phyloP scores from a whole-genome alignment of 2,113 vertebrate species.

The Daphoenositta chrysoptera region DNA sequence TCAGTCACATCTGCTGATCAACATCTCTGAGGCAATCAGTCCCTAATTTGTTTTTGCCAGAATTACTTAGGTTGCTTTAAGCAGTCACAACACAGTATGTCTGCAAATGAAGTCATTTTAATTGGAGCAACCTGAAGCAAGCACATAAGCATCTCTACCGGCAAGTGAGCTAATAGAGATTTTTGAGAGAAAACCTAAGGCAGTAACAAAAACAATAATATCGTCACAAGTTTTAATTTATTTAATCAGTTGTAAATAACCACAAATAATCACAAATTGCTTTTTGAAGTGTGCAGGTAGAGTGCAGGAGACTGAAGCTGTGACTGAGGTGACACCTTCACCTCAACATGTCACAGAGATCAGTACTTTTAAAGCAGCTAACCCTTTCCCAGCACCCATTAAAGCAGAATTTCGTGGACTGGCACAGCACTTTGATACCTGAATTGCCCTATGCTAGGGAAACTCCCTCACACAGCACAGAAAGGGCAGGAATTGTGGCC shows the following conservation, averaged over 20 bases:
- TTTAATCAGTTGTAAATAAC: background rate
- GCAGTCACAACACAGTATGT: background rate
- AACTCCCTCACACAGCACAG: background rate
- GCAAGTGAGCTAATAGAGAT: background rate
- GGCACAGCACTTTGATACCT: background rate
- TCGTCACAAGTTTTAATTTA: background rate
- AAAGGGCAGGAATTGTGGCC: background rate
- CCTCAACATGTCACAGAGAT: background rate
- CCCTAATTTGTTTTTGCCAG: background rate
- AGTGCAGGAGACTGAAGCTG: background rate
- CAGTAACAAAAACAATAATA: background rate
- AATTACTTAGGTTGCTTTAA: background rate
- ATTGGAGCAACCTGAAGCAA: background rate
- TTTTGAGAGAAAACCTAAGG: background rate
- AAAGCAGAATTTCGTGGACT: background rate
- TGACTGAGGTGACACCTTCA: fast-evolving
- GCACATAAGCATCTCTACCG: background rate
- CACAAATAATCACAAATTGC: background rate
- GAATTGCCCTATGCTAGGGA: fast-evolving
- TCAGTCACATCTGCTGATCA: background rate
- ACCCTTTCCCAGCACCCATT: background rate
- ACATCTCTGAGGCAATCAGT: background rate
- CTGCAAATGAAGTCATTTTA: background rate
- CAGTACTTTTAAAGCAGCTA: background rate
- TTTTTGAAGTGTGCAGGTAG: fast-evolving